Evolutionary conservation across 92 coral and sea anemone genomes (phyloP), one percentile per base, ranked within the genome.

Genomic region (Paramuricea clavata): DNA sequence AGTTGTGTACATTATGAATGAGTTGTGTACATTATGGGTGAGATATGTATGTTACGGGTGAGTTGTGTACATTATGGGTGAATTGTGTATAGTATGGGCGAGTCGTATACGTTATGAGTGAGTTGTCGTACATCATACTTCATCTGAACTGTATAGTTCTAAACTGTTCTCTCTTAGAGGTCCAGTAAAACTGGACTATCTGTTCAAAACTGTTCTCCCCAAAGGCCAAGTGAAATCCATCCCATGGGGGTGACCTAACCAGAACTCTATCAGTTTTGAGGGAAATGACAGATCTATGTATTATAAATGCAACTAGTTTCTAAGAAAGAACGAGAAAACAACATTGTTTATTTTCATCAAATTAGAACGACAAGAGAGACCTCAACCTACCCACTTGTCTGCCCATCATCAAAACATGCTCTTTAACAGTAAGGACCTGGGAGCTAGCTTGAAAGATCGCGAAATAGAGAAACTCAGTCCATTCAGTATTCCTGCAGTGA

Each of bases 311-410:
- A n/a, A n/a, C n/a, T n/a, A n/a, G n/a, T n/a, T n/a, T n/a, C n/a
- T n/a, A n/a, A n/a, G n/a, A n/a, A n/a, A n/a, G n/a, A n/a, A n/a
- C n/a, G n/a, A 39, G 10, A 39, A 4, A 39, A 39, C 10, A 39
- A 39, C 44, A 39, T 56, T n/a, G n/a, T n/a, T n/a, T n/a, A n/a
- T n/a, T n/a, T 56, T 56, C 64, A n/a, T 56, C 15, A 3, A 56
- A 56, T 2, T 42, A 79, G 84, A 79, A 23, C 72, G 73, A 12
- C 84, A 79, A 23, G 84, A 79, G 17, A 79, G 84, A 42, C 54
- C 49, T 10, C 72, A 59, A 36, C 65, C 84, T 6, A 7, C 50
- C 1, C 84, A 79, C 8, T 0, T 79, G 73, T 5, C 84, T 2
- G 52, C 65, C 5, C 68, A 73, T 49, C 67, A 76, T 23, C 82